A percentile compares a stretch with the other conserved stretches of the same genome.
phyloP scores from a whole-genome alignment of 2,113 vertebrate species.

The Bufo gargarizans region DNA sequence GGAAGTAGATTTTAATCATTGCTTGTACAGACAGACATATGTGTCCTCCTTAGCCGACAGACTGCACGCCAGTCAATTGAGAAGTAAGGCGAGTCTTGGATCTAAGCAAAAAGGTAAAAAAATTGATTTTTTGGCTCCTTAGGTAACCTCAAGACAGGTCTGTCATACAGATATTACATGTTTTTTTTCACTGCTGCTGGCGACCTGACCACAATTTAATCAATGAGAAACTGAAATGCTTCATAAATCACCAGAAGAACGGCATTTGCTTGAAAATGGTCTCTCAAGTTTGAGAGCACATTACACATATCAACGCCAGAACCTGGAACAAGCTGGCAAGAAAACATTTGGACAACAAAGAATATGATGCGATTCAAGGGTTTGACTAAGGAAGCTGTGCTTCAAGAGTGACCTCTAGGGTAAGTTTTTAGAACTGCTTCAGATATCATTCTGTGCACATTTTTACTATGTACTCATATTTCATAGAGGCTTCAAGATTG shows the following conservation, averaged over 20 bases:
- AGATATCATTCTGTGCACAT: neutral
- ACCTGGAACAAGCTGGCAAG: constrained; percentile 1
- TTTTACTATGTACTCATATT: neutral
- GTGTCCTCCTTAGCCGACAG: neutral
- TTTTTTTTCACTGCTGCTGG: neutral
- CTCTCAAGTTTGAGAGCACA: constrained; percentile 28
- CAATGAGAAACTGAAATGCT: constrained; percentile 37
- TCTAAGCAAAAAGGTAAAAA: neutral
- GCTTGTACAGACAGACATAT: neutral
- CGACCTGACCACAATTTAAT: constrained; percentile 10
- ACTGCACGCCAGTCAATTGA: neutral
- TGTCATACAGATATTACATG: constrained; percentile 23
- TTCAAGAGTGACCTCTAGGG: constrained; percentile 25
- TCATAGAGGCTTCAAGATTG: neutral
- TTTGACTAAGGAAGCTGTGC: neutral
- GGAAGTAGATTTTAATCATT: neutral
- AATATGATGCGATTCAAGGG: neutral
- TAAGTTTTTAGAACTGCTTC: neutral
- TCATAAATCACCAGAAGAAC: constrained; percentile 34
- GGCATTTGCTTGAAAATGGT: constrained; percentile 29
- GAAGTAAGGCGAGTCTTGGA: neutral
- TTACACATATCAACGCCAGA: constrained; percentile 34
- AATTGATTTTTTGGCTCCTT: neutral
- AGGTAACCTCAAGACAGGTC: neutral
- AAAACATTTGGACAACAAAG: constrained; percentile 21